phyloP scores from a whole-genome alignment of 2,888 invertebrate species.

The Synanthedon andrenaeformis region DNA sequence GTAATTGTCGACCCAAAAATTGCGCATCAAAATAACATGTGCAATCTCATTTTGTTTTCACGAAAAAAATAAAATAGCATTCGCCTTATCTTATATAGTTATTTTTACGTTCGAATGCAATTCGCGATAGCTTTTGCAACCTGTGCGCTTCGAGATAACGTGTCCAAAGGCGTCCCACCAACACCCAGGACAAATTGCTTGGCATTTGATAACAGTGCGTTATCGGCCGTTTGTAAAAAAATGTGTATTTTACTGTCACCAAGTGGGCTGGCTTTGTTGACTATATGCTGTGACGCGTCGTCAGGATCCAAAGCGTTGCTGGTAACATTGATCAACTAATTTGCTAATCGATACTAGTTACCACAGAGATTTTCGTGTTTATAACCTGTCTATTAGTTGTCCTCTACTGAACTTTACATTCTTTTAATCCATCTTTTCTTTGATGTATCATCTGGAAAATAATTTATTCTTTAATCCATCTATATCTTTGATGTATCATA shows the following conservation, averaged over 20 bases:
- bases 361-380: no score
- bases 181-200: slow-evolving; percentile 41
- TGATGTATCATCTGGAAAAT: no score
- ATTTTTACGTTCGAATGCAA: slow-evolving; percentile 27
- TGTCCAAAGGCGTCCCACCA: slow-evolving; percentile 32
- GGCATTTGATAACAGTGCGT: slow-evolving; percentile 34
- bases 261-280: not conserved
- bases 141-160: slow-evolving; percentile 22
- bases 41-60: not conserved
- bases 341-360: no score
- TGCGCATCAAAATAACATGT: not conserved
- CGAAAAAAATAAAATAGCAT: not conserved
- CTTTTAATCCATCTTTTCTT: no score
- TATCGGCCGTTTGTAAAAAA: slow-evolving; percentile 6
- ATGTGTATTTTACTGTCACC: not conserved
- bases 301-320: no score
- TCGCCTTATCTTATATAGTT: not conserved
- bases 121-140: slow-evolving; percentile 46
- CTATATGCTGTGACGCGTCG: no score
- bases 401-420: no score
- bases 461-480: no score
- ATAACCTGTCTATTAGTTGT: no score
- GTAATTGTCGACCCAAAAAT: not conserved
- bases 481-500: no score
- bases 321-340: no score